Percentiles rank a stretch among this genome's conserved stretches.
Evolutionary conservation across 1,140 invertebrate species (phyloP).

Genomic region (Theocolax elegans): DNA sequence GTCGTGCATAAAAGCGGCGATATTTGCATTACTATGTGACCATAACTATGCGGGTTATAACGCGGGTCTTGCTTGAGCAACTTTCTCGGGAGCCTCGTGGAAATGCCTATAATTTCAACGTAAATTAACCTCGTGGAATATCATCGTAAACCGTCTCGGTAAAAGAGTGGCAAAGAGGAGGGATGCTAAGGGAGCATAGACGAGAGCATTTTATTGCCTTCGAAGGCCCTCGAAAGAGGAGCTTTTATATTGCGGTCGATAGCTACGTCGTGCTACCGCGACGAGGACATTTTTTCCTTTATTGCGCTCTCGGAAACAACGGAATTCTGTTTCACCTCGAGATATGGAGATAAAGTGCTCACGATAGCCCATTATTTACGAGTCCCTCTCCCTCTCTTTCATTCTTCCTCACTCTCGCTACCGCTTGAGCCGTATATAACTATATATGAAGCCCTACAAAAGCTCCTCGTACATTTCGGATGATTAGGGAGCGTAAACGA

Average conservation of each 20-base stretch:
- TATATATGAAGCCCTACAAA: background rate
- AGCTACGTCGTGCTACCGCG: constrained; percentile 5
- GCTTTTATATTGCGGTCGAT: constrained; percentile 38
- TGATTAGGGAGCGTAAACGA: constrained; percentile 34
- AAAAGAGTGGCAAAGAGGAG: background rate
- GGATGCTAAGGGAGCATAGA: background rate
- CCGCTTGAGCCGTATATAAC: background rate
- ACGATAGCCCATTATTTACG: constrained; percentile 32
- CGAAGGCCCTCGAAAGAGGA: background rate
- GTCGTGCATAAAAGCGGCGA: constrained; percentile 14
- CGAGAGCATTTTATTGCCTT: constrained; percentile 11
- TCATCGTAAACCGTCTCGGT: constrained; percentile 21
- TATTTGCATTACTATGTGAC: constrained; percentile 31
- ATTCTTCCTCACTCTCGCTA: background rate
- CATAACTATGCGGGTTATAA: constrained; percentile 5
- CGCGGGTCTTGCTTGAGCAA: background rate
- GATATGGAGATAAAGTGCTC: constrained; percentile 40
- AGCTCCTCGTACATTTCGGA: constrained; percentile 27
- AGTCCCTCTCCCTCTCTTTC: constrained; percentile 5
- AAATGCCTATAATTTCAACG: constrained; percentile 38
- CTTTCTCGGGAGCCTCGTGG: background rate
- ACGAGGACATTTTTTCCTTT: constrained; percentile 36
- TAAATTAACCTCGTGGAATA: constrained; percentile 36
- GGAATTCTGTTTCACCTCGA: constrained; percentile 26
- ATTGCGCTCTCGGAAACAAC: constrained; percentile 37